Conservation (phyloP, 1,140 invertebrate genomes). For the Drosophila nannoptera region DNA sequence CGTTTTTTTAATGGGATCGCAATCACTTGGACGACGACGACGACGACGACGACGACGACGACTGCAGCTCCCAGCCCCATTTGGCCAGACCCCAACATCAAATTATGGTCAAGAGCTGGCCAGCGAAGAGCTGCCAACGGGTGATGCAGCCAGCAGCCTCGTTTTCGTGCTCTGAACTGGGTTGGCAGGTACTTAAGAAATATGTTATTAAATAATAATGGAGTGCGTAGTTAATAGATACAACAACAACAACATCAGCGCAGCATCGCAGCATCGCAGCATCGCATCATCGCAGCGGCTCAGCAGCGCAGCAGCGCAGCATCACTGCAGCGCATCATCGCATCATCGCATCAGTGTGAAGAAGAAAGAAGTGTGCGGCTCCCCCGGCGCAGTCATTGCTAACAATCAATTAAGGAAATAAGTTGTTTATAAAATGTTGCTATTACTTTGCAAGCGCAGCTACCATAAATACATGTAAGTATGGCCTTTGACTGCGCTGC, state of each 20-base stretch:
- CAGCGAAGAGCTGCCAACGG: slow-evolving; percentile 15
- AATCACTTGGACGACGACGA: slow-evolving; percentile 76
- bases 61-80: slow-evolving; percentile 34
- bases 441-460: slow-evolving; percentile 60
- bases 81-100: slow-evolving; percentile 46
- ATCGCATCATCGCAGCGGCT: slow-evolving; percentile 41
- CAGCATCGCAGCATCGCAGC: slow-evolving; percentile 40
- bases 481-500: slow-evolving; percentile 40
- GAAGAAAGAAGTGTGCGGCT: slow-evolving; percentile 66
- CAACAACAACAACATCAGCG: slow-evolving; percentile 55
- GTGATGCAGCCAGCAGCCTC: slow-evolving; percentile 53
- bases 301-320: slow-evolving; percentile 31
- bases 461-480: slow-evolving; percentile 67
- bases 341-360: too few species aligned
- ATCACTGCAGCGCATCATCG: slow-evolving; percentile 41
- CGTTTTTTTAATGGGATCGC: slow-evolving; percentile 78
- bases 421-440: slow-evolving; percentile 79
- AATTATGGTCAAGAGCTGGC: slow-evolving; percentile 69
- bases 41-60: slow-evolving; percentile 44
- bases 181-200: slow-evolving; percentile 78
- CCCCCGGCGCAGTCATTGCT: slow-evolving; percentile 70
- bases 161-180: slow-evolving; percentile 74
- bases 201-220: slow-evolving; percentile 78
- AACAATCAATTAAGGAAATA: slow-evolving; percentile 79
- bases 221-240: slow-evolving; percentile 78